Percentiles rank a stretch among this genome's conserved stretches.
Evolutionary conservation across 92 coral and sea anemone genomes (phyloP).

Genomic region (Palythoa heliodiscus): DNA sequence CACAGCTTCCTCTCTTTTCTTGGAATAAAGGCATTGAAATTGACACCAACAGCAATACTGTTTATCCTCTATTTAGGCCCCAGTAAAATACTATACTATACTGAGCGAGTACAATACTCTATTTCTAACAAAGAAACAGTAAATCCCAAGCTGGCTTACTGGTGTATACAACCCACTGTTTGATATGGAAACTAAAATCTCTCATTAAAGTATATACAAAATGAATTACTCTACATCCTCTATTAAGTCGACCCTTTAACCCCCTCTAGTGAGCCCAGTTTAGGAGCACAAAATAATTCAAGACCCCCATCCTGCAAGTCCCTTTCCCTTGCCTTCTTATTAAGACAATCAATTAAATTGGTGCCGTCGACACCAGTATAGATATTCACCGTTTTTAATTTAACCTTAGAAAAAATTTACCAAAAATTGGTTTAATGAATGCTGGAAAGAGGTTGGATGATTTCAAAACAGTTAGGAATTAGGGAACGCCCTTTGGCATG

Average conservation of each 20-base stretch:
- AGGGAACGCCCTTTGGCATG: conserved; percentile 17
- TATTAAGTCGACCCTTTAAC: conserved; percentile 28
- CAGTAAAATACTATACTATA: conserved; percentile 24
- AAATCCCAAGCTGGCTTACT: conserved; percentile 19
- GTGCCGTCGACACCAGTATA: conserved; percentile 15
- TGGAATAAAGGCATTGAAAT: conserved; percentile 19
- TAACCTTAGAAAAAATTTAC: conserved; percentile 24
- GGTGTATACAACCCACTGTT: conserved; percentile 31
- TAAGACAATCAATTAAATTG: conserved; percentile 21
- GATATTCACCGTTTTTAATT: conserved; percentile 19
- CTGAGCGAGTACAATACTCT: conserved; percentile 10
- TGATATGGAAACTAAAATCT: conserved; percentile 19
- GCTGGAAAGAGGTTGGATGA: conserved; percentile 26
- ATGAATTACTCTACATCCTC: conserved; percentile 13
- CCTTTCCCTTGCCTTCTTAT: conserved; percentile 17
- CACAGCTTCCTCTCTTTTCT: conserved; percentile 19
- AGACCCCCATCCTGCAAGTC: conserved; percentile 30
- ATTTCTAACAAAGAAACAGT: conserved; percentile 14
- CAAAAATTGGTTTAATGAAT: conserved; percentile 30
- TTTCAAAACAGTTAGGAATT: conserved; percentile 17
- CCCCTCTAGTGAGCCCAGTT: conserved; percentile 28
- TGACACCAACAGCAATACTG: conserved; percentile 33
- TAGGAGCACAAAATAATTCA: conserved; percentile 17
- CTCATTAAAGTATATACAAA: conserved; percentile 4
- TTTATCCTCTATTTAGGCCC: conserved; percentile 24